Evolutionary conservation across 2,797 vertebrate species (phyloP).

Genomic region (Heliangelus exortis): DNA sequence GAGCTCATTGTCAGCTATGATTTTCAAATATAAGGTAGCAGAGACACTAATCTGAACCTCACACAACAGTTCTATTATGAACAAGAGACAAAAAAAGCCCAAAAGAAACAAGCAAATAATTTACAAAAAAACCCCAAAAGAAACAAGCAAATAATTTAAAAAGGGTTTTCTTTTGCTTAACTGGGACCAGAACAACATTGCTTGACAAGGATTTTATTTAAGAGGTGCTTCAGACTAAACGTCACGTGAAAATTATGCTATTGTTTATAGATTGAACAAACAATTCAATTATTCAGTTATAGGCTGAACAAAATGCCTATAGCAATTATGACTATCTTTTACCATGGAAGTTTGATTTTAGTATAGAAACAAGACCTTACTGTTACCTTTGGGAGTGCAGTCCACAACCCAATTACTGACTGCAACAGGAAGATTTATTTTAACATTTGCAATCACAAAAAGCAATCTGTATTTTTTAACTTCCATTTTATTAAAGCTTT

Average conservation of each 20-base stretch:
- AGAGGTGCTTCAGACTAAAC: neutral
- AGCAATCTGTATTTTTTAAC: neutral
- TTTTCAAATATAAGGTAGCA: slow-evolving; percentile 32
- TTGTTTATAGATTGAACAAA: neutral
- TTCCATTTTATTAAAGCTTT: neutral
- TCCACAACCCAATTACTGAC: neutral
- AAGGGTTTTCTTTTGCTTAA: neutral
- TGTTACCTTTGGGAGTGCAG: neutral
- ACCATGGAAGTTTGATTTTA: neutral
- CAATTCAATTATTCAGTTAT: too few species aligned
- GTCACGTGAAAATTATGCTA: neutral
- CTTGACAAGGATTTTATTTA: neutral
- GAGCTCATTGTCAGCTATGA: neutral
- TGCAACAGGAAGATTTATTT: neutral
- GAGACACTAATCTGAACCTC: neutral
- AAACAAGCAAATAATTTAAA: neutral
- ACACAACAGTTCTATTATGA: slow-evolving; percentile 17
- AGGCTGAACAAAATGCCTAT: neutral
- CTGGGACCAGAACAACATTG: neutral
- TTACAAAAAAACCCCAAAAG: neutral
- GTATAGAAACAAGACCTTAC: neutral
- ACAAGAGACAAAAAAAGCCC: neutral
- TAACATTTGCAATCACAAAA: neutral
- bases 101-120: neutral
- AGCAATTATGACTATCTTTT: neutral